Percentiles rank a stretch among this genome's conserved stretches.
These are phyloP conservation scores for Megaceryle alcyon DNA, from an alignment of 2,797 vertebrate genomes.

Conservation along the genomic window DNA sequence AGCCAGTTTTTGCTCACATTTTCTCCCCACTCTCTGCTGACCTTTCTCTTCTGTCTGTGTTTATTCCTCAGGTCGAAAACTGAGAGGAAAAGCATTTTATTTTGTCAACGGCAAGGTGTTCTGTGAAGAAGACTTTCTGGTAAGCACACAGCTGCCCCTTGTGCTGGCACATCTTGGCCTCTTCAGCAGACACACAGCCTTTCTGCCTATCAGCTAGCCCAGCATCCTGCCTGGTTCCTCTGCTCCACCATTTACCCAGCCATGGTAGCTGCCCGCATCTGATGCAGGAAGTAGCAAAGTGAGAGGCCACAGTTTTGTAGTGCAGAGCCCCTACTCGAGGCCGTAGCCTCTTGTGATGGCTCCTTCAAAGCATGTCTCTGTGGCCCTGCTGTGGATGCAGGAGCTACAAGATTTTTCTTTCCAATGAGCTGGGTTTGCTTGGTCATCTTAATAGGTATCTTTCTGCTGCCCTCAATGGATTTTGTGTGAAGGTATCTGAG, in stretches of 20 bases:
- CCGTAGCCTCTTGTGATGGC: not conserved
- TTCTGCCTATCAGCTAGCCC: not conserved
- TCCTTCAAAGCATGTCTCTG: not conserved
- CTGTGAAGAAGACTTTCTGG: conserved; percentile 98
- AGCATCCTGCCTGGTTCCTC: not conserved
- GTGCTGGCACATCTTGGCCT: not conserved
- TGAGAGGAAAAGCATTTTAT: conserved; percentile 98
- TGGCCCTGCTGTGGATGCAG: not conserved
- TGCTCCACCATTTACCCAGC: not conserved
- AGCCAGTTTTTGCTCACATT: not conserved
- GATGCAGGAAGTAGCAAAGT: not conserved
- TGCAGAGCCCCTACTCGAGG: not conserved
- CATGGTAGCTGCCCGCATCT: not conserved
- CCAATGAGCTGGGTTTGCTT: not conserved
- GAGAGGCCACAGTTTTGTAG: not conserved
- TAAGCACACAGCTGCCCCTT: conserved; percentile 71
- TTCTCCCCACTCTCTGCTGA: not conserved
- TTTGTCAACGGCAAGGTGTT: conserved; percentile 96
- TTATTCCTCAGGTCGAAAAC: conserved; percentile 84
- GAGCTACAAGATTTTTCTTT: not conserved
- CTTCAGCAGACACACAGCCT: accelerated
- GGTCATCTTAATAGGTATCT: not conserved
- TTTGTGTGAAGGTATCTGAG: not conserved
- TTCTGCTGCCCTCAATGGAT: not conserved
- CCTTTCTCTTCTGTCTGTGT: not conserved